Conservation (phyloP, 1,140 invertebrate species). For the Anastrepha ludens region DNA sequence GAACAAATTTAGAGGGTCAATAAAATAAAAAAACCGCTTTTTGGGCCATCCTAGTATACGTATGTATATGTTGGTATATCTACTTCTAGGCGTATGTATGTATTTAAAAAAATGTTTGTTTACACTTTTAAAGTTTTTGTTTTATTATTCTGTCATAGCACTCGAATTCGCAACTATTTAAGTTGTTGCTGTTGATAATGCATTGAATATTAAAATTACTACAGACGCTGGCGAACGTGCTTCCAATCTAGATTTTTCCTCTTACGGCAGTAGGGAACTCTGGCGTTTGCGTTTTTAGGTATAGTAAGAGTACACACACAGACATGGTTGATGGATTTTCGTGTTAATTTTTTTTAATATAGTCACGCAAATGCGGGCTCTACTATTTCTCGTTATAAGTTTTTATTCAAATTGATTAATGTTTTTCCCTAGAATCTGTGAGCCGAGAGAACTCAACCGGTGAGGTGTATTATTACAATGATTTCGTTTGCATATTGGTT, state of each 20-base stretch:
- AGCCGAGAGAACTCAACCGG: background rate
- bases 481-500: background rate
- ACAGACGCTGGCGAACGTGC: background rate
- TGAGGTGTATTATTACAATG: background rate
- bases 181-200: background rate
- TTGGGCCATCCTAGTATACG: too few species aligned
- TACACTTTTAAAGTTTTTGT: too few species aligned
- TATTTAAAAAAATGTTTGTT: too few species aligned
- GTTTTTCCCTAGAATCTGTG: background rate
- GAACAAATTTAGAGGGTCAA: too few species aligned
- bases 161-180: background rate
- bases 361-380: background rate
- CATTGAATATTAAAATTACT: conserved; percentile 19
- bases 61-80: too few species aligned
- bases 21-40: too few species aligned
- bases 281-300: background rate
- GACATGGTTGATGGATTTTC: background rate
- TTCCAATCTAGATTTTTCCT: conserved; percentile 15
- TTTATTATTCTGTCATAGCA: too few species aligned
- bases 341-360: background rate
- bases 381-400: background rate
- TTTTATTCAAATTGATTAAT: background rate
- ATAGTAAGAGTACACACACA: background rate
- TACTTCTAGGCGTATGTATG: too few species aligned
- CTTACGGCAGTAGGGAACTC: background rate